Percentiles rank a stretch among this genome's conserved stretches.
Conservation (phyloP, 2,113 vertebrate species). For the Dasyurus viverrinus region DNA sequence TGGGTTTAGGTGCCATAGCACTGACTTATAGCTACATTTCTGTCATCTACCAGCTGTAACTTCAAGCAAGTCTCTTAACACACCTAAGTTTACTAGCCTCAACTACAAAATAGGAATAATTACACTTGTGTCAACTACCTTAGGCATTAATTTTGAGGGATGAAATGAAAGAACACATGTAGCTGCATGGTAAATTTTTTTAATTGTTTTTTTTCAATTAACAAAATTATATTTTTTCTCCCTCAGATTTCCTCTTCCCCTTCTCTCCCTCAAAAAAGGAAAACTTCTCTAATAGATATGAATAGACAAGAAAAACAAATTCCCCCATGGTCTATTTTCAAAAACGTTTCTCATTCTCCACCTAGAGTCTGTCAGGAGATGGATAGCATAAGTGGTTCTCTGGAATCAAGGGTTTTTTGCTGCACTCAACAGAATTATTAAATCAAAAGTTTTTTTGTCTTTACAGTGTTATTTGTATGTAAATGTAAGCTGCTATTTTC, state of each 20-base stretch:
- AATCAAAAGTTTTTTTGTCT: not conserved
- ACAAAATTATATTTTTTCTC: not conserved
- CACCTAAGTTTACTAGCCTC: not conserved
- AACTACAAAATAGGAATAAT: not conserved
- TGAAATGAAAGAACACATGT: not conserved
- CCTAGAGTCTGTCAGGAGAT: not conserved
- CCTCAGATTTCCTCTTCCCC: not conserved
- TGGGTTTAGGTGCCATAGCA: not conserved
- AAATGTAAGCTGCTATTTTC: not conserved
- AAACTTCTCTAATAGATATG: not conserved
- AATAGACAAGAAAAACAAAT: not conserved
- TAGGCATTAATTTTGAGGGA: not conserved
- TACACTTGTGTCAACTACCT: not conserved
- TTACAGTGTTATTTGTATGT: not conserved
- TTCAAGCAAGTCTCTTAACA: not conserved
- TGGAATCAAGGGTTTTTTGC: not conserved
- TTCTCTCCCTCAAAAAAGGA: not conserved
- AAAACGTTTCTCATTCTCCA: not conserved
- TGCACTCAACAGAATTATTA: not conserved
- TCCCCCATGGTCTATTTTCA: not conserved
- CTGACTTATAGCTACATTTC: not conserved
- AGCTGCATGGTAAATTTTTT: not conserved
- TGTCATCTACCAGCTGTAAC: not conserved
- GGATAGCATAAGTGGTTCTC: not conserved
- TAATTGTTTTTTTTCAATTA: not conserved